Evolutionary conservation across 1,140 invertebrate species (phyloP).

Genomic region (Trichonephila inaurata): DNA sequence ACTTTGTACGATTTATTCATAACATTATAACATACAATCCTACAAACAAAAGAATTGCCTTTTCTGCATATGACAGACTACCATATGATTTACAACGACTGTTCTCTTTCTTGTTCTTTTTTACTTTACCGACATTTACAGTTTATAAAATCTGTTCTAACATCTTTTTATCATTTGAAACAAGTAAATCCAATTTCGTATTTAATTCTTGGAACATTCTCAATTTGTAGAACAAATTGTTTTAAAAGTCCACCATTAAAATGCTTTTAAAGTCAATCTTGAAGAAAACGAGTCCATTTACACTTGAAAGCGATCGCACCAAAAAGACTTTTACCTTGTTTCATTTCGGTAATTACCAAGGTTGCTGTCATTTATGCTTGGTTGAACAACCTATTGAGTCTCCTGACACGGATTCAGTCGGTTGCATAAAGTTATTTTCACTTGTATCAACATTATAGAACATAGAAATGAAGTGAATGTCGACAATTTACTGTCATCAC

Average conservation of each 20-base stretch:
- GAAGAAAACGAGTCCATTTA: neutral
- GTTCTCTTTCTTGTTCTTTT: too few species aligned
- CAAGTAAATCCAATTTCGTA: too few species aligned
- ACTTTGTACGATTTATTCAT: neutral
- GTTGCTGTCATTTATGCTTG: neutral
- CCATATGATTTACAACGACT: too few species aligned
- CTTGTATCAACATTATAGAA: neutral
- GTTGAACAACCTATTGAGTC: slow-evolving; percentile 17
- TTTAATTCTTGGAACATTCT: too few species aligned
- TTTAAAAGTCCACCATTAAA: too few species aligned
- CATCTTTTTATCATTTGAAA: too few species aligned
- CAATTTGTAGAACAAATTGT: too few species aligned
- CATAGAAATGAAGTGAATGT: neutral
- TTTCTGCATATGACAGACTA: neutral
- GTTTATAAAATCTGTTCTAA: too few species aligned
- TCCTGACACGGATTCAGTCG: slow-evolving; percentile 12
- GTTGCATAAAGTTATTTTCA: neutral
- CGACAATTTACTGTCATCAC: neutral
- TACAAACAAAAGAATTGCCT: neutral
- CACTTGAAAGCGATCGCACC: neutral
- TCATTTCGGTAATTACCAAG: neutral
- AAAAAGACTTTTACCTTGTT: slow-evolving; percentile 18
- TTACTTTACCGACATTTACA: too few species aligned
- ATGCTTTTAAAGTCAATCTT: neutral
- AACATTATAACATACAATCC: neutral